phyloP scores from a whole-genome alignment of 2,888 invertebrate species.

The Pogonocherus hispidulus region DNA sequence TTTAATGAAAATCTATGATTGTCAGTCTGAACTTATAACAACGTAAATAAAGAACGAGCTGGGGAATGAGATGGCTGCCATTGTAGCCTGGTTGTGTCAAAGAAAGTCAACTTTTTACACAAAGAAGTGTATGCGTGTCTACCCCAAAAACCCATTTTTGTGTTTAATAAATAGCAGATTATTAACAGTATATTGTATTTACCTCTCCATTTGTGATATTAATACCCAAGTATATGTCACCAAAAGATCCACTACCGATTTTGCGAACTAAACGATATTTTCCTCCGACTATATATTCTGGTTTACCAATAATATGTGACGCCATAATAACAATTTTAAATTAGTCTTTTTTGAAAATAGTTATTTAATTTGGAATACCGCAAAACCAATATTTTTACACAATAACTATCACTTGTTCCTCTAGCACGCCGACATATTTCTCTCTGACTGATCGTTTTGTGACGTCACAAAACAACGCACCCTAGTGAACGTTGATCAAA shows the following conservation, averaged over 20 bases:
- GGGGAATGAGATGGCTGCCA: slow-evolving; percentile 58
- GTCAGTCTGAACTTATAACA: slow-evolving; percentile 22
- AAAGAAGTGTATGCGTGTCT: slow-evolving; percentile 36
- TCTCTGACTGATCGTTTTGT: slow-evolving; percentile 64
- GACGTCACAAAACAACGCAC: slow-evolving; percentile 56
- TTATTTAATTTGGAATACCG: slow-evolving; percentile 67
- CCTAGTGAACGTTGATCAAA: slow-evolving; percentile 18
- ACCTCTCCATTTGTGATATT: slow-evolving; percentile 92
- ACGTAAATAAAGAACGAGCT: slow-evolving; percentile 49
- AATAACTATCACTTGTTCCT: slow-evolving; percentile 69
- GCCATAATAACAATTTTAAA: slow-evolving; percentile 67
- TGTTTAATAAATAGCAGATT: background rate
- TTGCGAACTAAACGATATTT: slow-evolving; percentile 96
- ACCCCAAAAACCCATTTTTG: background rate
- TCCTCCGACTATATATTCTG: slow-evolving; percentile 89
- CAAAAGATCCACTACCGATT: slow-evolving; percentile 99
- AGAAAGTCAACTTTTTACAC: slow-evolving; percentile 46
- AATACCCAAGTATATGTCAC: slow-evolving; percentile 98
- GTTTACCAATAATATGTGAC: slow-evolving; percentile 68
- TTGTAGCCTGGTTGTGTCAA: slow-evolving; percentile 54
- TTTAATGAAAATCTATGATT: background rate
- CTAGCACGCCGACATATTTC: slow-evolving; percentile 75
- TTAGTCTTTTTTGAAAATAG: slow-evolving; percentile 61
- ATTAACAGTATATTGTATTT: slow-evolving; percentile 49
- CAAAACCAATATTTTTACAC: slow-evolving; percentile 66